Evolutionary conservation across 2,797 vertebrate genomes (phyloP), one percentile per base, ranked within the genome.

Genomic region (Typhlichthys subterraneus): DNA sequence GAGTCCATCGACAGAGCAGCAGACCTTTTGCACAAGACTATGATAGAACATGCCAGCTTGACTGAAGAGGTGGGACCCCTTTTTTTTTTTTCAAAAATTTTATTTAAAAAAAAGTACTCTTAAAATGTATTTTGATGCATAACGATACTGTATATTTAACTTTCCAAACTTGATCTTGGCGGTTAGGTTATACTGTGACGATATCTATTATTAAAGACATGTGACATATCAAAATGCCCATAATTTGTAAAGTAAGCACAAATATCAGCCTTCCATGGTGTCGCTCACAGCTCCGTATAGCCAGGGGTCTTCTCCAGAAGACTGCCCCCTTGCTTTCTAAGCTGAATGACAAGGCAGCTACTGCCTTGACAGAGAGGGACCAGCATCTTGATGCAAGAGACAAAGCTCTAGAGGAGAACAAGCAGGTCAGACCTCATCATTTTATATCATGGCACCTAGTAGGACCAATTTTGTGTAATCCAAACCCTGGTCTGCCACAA

Each of bases 331-430:
- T 91, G 8, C 83, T 92, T 5, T 63, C 84, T 72, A 78, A 75
- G 70, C 90, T 95, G 75, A 91, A 88, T 12, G 69, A 91, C 67
- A 93, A 86, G 75, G 85, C 93, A 3, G 75, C 73, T 1, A 60
- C 64, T n/a, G 90, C 93, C 57, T 2, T 91, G 65, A 81, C 69
- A 29, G 81, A 91, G 59, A 68, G 86, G 3, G 76, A 87, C 2
- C 76, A 83, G 11, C 64, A 78, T 12, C 48, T 81, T 15, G 57
- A 49, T 31, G 86, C 78, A n/a, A 85, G 81, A 80, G 70, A 89
- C 23, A 72, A 59, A 68, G 91, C 89, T 10, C 5, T 87, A 0
- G 63, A 87, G 29, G 91, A 91, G 45, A 79, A 63, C 72, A 74
- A 79, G 14, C 86, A 90, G 93, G 93, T 94, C 45, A 12, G 62